A percentile compares a stretch with the other conserved stretches of the same genome.
Evolutionary conservation across 2,113 vertebrate species (phyloP).

Genomic region (Scortum barcoo): DNA sequence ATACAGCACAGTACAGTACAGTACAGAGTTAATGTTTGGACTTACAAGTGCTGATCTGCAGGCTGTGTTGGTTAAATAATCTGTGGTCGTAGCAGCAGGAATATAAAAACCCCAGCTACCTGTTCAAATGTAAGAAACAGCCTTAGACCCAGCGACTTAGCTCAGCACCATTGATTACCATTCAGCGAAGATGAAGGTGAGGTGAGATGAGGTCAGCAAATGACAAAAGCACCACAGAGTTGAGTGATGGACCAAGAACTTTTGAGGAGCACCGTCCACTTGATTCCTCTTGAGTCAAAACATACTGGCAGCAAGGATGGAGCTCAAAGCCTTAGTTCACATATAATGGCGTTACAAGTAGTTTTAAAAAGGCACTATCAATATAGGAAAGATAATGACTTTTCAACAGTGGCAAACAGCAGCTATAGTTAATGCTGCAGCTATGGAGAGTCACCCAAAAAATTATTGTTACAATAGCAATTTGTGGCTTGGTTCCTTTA

Average conservation of each 20-base stretch:
- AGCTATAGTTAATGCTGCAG: conserved; percentile 7
- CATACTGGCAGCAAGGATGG: conserved; percentile 19
- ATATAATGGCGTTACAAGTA: neutral
- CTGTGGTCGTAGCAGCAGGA: conserved; percentile 33
- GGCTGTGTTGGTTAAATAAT: conserved; percentile 24
- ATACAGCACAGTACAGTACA: conserved; percentile 44
- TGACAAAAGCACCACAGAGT: conserved; percentile 12
- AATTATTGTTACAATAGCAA: neutral
- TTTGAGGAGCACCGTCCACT: conserved; percentile 19
- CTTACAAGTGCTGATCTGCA: conserved; percentile 37
- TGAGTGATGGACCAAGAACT: conserved; percentile 35
- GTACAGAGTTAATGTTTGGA: conserved; percentile 24
- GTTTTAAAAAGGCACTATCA: neutral
- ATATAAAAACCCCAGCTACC: conserved; percentile 14
- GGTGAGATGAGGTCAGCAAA: conserved; percentile 29
- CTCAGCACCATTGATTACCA: conserved; percentile 58
- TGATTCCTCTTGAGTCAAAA: conserved; percentile 32
- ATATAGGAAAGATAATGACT: neutral
- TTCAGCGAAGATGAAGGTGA: conserved; percentile 20
- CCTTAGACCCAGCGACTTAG: conserved; percentile 38
- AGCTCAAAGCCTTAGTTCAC: conserved; percentile 28
- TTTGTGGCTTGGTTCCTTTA: conserved; percentile 14
- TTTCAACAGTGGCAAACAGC: conserved; percentile 24
- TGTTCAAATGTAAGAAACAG: conserved; percentile 18
- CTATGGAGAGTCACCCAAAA: neutral